These are phyloP conservation scores for Plagiodera versicolora DNA, from an alignment of 2,888 invertebrate species.

Conservation along the genomic window DNA sequence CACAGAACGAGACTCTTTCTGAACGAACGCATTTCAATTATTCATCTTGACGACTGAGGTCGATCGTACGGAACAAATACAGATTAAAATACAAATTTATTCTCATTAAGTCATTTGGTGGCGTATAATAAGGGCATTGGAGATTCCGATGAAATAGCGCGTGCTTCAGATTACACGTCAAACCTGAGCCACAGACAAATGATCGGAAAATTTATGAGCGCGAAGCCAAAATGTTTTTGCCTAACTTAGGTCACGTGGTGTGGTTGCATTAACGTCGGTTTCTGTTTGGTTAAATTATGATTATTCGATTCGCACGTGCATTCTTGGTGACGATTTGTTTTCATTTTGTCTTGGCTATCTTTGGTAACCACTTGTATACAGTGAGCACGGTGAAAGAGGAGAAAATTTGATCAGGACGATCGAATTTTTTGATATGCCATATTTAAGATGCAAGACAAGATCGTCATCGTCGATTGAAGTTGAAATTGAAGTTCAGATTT, in stretches of 20 bases:
- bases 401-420: no score
- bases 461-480: no score
- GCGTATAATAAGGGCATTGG: not conserved
- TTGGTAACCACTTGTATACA: not conserved
- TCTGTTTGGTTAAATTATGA: not conserved
- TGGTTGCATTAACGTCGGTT: not conserved
- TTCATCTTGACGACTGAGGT: not conserved
- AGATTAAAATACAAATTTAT: conserved; percentile 1
- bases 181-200: not conserved
- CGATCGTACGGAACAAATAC: not conserved
- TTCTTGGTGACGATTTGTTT: not conserved
- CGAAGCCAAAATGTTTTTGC: not conserved
- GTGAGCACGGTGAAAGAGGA: no score
- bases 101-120: conserved; percentile 1
- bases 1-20: not conserved
- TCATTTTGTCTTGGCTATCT: not conserved
- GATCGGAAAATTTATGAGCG: not conserved
- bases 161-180: not conserved
- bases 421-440: no score
- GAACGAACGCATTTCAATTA: not conserved
- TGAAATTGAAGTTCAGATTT: no score
- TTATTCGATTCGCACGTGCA: not conserved
- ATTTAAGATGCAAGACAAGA: no score
- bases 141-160: conserved; percentile 1
- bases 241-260: not conserved